Evolutionary conservation across 2,113 vertebrate genomes (phyloP).

Genomic region (Paradisaea rubra): DNA sequence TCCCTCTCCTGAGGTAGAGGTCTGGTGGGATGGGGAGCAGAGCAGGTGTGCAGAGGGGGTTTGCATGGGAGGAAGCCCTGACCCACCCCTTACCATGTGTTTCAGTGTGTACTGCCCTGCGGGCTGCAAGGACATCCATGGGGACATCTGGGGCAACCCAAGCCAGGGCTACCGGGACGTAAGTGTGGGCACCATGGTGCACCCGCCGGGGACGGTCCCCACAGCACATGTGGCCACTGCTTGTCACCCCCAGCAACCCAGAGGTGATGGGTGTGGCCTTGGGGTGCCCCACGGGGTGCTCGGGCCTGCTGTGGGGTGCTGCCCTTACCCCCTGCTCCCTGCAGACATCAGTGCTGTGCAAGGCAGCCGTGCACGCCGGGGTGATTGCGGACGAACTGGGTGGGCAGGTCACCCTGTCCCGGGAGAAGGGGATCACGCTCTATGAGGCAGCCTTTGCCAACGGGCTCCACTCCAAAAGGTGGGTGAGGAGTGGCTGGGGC

Average conservation of each 20-base stretch:
- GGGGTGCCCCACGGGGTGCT: not conserved
- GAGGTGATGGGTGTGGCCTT: not conserved
- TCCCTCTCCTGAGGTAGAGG: not conserved
- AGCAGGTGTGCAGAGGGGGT: fast-evolving
- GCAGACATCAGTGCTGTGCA: slow-evolving; percentile 85
- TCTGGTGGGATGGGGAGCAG: fast-evolving
- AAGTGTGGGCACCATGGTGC: slow-evolving; percentile 40
- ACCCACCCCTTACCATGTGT: not conserved
- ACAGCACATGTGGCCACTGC: fast-evolving
- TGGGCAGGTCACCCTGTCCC: slow-evolving; percentile 71
- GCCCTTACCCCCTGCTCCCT: not conserved
- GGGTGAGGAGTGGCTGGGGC: not conserved
- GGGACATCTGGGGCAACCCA: slow-evolving; percentile 83
- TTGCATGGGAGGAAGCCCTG: not conserved
- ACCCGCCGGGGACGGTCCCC: fast-evolving
- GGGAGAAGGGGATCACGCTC: slow-evolving; percentile 75
- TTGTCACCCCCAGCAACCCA: not conserved
- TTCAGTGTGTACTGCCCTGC: slow-evolving; percentile 82
- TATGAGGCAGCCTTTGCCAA: slow-evolving; percentile 83
- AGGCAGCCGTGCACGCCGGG: slow-evolving; percentile 81
- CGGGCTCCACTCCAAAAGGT: slow-evolving; percentile 82
- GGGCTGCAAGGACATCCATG: slow-evolving; percentile 77
- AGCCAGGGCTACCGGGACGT: slow-evolving; percentile 85
- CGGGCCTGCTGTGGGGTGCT: not conserved
- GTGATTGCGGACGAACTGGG: slow-evolving; percentile 74